Percentiles rank a stretch among this genome's conserved stretches.
Conservation (phyloP, 2,888 invertebrate genomes). For the Clitarchus hookeri region DNA sequence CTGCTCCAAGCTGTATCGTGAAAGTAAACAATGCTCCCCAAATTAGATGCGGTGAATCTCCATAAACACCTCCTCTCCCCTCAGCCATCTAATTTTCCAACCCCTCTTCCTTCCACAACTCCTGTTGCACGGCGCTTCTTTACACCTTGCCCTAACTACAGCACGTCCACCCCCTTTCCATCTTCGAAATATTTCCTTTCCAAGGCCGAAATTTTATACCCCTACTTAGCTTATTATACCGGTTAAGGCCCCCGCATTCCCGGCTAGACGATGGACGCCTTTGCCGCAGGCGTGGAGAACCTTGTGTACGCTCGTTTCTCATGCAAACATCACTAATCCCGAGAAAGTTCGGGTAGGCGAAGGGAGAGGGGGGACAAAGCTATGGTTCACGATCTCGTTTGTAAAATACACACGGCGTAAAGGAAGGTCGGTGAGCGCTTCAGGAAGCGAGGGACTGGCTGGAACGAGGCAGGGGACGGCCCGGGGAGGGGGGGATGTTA, state of each 20-base stretch:
- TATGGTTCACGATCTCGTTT: not conserved
- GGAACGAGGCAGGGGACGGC: not conserved
- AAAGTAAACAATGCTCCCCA: not conserved
- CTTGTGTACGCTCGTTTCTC: not conserved
- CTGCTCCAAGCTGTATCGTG: not conserved
- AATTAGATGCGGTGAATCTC: conserved; percentile 9
- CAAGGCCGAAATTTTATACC: conserved; percentile 14
- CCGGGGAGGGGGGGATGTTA: not conserved
- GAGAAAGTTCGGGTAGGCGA: not conserved
- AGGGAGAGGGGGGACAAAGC: not conserved
- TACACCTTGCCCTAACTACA: not conserved
- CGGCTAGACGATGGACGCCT: not conserved
- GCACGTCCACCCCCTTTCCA: not conserved
- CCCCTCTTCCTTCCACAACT: too few species aligned
- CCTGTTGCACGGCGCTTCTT: too few species aligned
- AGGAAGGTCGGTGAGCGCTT: not conserved
- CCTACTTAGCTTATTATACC: conserved; percentile 5
- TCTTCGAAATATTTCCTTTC: not conserved
- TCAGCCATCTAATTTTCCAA: not conserved
- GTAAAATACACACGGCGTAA: conserved; percentile 1
- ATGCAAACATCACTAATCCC: not conserved
- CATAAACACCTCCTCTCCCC: not conserved
- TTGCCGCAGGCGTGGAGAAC: not conserved
- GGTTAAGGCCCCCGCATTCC: not conserved
- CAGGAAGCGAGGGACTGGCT: not conserved